Percentiles rank a stretch among this genome's conserved stretches.
Conservation (phyloP, 2,888 invertebrate genomes). For the Galerucella calmariensis region DNA sequence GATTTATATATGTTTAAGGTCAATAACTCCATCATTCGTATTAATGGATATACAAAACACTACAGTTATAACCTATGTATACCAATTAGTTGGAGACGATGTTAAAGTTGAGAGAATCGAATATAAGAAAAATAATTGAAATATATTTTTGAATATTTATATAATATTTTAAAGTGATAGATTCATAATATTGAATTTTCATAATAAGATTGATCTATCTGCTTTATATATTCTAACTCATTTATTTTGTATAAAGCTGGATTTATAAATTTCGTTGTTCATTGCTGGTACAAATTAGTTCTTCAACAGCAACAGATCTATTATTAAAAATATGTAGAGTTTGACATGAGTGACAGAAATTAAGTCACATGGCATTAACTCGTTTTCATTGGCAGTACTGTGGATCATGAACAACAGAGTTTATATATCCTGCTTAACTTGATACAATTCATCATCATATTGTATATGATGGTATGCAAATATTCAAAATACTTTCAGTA, state of each 20-base stretch:
- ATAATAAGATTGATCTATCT: background rate
- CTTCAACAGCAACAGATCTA: too few species aligned
- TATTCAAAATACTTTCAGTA: too few species aligned
- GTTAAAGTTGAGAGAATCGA: slow-evolving; percentile 99
- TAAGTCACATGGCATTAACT: too few species aligned
- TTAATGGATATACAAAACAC: slow-evolving; percentile 99
- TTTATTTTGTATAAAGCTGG: background rate
- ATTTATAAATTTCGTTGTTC: too few species aligned
- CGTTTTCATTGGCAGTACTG: too few species aligned
- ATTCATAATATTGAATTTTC: background rate
- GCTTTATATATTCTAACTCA: background rate
- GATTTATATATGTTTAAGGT: slow-evolving; percentile 69
- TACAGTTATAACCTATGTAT: slow-evolving; percentile 97
- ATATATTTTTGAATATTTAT: background rate
- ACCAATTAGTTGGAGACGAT: slow-evolving; percentile 96
- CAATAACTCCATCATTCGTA: slow-evolving; percentile 95
- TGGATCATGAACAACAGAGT: too few species aligned
- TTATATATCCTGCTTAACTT: too few species aligned
- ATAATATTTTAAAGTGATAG: background rate
- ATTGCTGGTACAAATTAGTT: background rate
- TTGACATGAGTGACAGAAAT: too few species aligned
- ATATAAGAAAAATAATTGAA: slow-evolving; percentile 83
- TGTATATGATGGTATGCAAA: too few species aligned
- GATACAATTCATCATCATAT: too few species aligned
- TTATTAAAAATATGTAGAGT: too few species aligned